Evolutionary conservation across 2,888 invertebrate genomes (phyloP), one percentile per base, ranked within the genome.

Genomic region (Dione juno): DNA sequence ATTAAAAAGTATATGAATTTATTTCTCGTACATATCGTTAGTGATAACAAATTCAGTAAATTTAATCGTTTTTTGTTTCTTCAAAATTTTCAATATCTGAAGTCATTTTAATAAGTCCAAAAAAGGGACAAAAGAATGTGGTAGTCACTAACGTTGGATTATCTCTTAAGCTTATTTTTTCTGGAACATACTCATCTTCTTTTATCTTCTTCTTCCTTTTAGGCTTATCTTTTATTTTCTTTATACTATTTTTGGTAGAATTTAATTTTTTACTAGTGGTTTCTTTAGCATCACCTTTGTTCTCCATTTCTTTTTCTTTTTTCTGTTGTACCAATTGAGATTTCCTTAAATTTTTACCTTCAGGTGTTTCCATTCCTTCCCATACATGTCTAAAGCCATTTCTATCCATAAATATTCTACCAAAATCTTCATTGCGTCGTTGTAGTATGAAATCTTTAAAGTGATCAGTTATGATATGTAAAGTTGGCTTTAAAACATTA

Each of bases 311-410:
- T 7, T 48, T 52, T 35, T 19, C 3, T 28, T 21, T 71, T 21
- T 21, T 40, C 28, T 66, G 41, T 13, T 66, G 48, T 37, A 67
- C 19, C 73, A 63, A 59, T 65, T 70, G 48, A 45, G 81, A 73
- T 74, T 84, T 86, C 67, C 85, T 80, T 9, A 82, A 76, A 72
- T 75, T 79, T 37, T 66, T 71, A 1, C 45, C 8, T 40, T 16
- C 35, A 8, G 69, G 70, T 10, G 78, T 54, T 19, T 81, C 77
- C 35, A 87, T 77, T 1, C 82, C 81, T 63, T 75, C 78, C 92
- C 92, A 92, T 37, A 73, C 78, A 77, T 91, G 91, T 71, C 88
- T 79, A 1, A 89, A 82, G 0, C 90, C 88, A 69, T 88, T 86
- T 8, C 79, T 76, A 65, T 90, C 90, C 1, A 90, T 66, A 67